These are phyloP conservation scores for Clupea harengus DNA, from an alignment of 2,113 vertebrate species.

Conservation along the genomic window DNA sequence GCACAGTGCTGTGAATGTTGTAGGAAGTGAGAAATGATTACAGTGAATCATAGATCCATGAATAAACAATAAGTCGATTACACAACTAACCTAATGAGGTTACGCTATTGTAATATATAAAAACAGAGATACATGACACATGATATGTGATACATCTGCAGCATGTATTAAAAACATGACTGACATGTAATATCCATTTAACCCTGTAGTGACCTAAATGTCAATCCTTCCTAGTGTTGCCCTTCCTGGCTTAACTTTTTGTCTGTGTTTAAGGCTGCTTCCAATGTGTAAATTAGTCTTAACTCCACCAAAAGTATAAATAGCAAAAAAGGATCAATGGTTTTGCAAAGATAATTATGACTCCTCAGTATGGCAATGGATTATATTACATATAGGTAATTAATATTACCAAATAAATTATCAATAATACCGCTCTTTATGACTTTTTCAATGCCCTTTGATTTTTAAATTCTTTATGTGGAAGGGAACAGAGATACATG, in stretches of 20 bases:
- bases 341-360: neutral
- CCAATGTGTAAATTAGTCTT: too few species aligned
- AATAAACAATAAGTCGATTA: neutral
- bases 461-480: neutral
- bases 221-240: neutral
- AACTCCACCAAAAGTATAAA: neutral
- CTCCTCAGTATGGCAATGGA: neutral
- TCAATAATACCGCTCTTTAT: neutral
- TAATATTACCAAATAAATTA: neutral
- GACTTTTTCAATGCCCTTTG: neutral
- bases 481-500: neutral
- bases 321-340: neutral
- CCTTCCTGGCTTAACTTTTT: neutral
- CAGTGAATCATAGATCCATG: neutral
- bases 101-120: neutral
- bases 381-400: neutral
- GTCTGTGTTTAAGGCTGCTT: neutral
- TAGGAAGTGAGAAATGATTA: neutral
- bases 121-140: neutral
- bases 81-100: neutral
- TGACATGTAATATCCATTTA: neutral
- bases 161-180: neutral
- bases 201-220: neutral
- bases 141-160: neutral
- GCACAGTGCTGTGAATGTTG: neutral